Evolutionary conservation across 2,888 invertebrate species (phyloP).

Genomic region (Spodoptera picta): DNA sequence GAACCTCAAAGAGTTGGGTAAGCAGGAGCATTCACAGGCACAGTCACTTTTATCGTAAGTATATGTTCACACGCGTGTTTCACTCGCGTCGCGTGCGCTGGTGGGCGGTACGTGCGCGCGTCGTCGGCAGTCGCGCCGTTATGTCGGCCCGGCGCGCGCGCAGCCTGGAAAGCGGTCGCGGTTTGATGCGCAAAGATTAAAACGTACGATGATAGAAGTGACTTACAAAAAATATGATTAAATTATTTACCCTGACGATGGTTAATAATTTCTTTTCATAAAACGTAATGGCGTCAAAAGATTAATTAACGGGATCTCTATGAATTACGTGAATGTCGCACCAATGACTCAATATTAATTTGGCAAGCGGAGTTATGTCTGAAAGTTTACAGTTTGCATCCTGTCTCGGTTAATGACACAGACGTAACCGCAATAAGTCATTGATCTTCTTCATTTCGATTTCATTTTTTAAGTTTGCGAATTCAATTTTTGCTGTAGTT

Average conservation of each 20-base stretch:
- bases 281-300: constrained; percentile 27
- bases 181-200: constrained; percentile 67
- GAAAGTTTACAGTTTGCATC: constrained; percentile 23
- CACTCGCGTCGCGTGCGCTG: constrained; percentile 59
- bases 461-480: constrained; percentile 17
- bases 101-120: constrained; percentile 56
- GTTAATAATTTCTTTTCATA: constrained; percentile 27
- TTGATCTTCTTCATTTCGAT: constrained; percentile 18
- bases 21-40: constrained; percentile 60
- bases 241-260: constrained; percentile 15
- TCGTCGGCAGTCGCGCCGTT: constrained; percentile 76
- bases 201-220: constrained; percentile 35
- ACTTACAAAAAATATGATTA: constrained; percentile 34
- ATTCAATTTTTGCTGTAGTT: too few relatives aligned
- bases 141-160: constrained; percentile 71
- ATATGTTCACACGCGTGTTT: constrained; percentile 60
- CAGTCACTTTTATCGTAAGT: constrained; percentile 58
- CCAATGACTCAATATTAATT: constrained; percentile 23
- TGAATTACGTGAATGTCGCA: constrained; percentile 22
- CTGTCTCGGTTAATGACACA: constrained; percentile 25
- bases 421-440: constrained; percentile 10
- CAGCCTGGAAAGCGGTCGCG: constrained; percentile 76
- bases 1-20: constrained; percentile 26
- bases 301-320: constrained; percentile 51
- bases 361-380: constrained; percentile 16